Conservation (phyloP, 2,888 invertebrate genomes). For the Eupithecia tripunctaria region DNA sequence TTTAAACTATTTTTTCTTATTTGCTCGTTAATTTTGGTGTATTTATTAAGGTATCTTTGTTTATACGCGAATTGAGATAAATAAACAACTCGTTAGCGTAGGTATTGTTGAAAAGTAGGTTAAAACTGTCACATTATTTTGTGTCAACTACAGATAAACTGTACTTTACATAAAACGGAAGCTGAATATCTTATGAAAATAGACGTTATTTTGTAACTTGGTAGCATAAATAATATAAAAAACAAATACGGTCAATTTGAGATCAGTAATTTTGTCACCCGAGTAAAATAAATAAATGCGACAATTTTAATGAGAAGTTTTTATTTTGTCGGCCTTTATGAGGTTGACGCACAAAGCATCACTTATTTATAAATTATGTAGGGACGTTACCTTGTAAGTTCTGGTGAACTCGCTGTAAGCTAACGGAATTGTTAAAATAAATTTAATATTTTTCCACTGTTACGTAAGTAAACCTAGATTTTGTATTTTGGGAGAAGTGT, state of each 20-base stretch:
- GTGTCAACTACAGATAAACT: slow-evolving; percentile 2
- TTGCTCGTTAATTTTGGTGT: too few relatives aligned
- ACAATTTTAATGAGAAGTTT: too few relatives aligned
- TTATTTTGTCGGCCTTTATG: too few relatives aligned
- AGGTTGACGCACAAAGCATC: too few relatives aligned
- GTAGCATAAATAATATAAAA: neutral
- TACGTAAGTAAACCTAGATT: too few relatives aligned
- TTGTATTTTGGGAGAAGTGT: too few relatives aligned
- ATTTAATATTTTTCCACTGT: too few relatives aligned
- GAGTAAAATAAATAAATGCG: neutral
- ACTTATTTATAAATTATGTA: too few relatives aligned
- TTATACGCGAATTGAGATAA: neutral
- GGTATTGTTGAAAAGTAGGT: slow-evolving; percentile 18
- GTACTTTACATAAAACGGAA: slow-evolving; percentile 25
- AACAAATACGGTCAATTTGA: neutral
- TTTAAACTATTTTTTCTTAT: too few relatives aligned
- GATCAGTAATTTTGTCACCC: neutral
- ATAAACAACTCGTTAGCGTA: slow-evolving; percentile 8
- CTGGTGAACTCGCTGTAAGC: too few relatives aligned
- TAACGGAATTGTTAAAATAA: too few relatives aligned
- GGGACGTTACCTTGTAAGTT: too few relatives aligned
- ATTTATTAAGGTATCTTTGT: neutral
- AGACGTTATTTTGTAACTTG: slow-evolving; percentile 2
- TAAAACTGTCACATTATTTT: slow-evolving; percentile 8
- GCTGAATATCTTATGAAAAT: slow-evolving; percentile 18